Evolutionary conservation across 1,140 invertebrate genomes (phyloP).

Genomic region (Galendromus occidentalis): DNA sequence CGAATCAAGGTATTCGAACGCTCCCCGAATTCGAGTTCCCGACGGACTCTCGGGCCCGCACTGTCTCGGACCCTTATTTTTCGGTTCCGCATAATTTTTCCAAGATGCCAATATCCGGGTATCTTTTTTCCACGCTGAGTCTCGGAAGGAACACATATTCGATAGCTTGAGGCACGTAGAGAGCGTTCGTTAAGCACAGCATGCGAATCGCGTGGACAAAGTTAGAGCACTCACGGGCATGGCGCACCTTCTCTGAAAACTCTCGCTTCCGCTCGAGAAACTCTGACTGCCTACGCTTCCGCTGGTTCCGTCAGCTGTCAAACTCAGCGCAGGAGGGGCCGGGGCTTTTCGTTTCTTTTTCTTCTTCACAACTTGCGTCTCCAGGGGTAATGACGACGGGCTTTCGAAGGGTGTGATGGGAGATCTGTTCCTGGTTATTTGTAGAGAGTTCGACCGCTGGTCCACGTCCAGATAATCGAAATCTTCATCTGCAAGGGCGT

Average conservation of each 20-base stretch:
- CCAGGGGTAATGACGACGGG: conserved; percentile 19
- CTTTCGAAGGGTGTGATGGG: background rate
- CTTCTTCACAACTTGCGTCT: conserved; percentile 33
- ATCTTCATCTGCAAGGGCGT: background rate
- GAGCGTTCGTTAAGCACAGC: background rate
- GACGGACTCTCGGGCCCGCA: too few relatives aligned
- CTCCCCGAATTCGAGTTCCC: too few relatives aligned
- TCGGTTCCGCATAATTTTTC: too few relatives aligned
- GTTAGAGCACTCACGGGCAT: too few relatives aligned
- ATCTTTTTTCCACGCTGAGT: too few relatives aligned
- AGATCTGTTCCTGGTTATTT: background rate
- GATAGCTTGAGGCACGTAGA: background rate
- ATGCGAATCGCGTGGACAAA: too few relatives aligned
- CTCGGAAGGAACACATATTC: background rate
- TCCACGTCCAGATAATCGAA: background rate
- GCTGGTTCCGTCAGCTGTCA: conserved; percentile 1
- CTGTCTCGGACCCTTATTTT: too few relatives aligned
- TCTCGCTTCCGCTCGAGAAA: conserved; percentile 14
- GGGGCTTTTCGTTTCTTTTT: conserved; percentile 51
- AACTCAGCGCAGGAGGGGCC: conserved; percentile 34
- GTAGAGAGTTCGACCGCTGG: background rate
- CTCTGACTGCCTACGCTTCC: conserved; percentile 13
- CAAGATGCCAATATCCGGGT: too few relatives aligned
- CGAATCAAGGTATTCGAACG: too few relatives aligned
- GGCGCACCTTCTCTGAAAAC: conserved; percentile 7